phyloP scores from a whole-genome alignment of 2,888 invertebrate genomes.

The Lasioglossum zephyrum region DNA sequence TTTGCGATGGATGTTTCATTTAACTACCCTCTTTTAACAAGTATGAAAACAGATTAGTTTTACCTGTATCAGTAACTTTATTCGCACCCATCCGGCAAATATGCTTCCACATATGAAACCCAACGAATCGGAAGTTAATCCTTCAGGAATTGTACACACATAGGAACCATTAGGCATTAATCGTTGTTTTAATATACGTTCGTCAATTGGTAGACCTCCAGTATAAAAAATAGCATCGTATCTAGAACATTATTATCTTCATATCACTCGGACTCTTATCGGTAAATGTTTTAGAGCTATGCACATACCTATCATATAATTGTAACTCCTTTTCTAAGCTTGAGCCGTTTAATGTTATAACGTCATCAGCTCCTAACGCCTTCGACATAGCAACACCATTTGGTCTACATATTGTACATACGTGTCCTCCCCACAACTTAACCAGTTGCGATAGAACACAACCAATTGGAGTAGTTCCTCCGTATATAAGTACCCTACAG shows the following conservation, averaged over 20 bases:
- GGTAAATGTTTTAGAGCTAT: conserved; percentile 11
- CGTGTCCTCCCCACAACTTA: conserved; percentile 86
- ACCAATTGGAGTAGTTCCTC: conserved; percentile 87
- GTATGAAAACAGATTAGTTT: conserved; percentile 53
- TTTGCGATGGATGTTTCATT: too few relatives aligned
- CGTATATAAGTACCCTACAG: conserved; percentile 86
- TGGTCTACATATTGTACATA: conserved; percentile 85
- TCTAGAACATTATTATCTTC: conserved; percentile 70
- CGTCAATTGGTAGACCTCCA: conserved; percentile 81
- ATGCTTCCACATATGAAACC: conserved; percentile 85
- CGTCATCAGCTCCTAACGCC: conserved; percentile 86
- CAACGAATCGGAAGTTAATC: conserved; percentile 85
- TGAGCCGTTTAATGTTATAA: conserved; percentile 83
- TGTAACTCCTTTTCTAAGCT: conserved; percentile 78
- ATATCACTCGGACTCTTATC: conserved; percentile 23
- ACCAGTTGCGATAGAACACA: conserved; percentile 87
- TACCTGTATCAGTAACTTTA: conserved; percentile 84
- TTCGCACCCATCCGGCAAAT: conserved; percentile 84
- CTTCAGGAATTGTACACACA: conserved; percentile 85
- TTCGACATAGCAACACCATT: conserved; percentile 86
- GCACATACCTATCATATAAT: conserved; percentile 78
- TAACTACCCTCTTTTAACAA: conserved; percentile 9
- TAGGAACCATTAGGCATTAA: conserved; percentile 83
- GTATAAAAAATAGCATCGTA: conserved; percentile 85
- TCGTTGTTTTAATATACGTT: conserved; percentile 80